Percentiles rank a stretch among this genome's conserved stretches.
phyloP scores from a whole-genome alignment of 2,888 invertebrate species.

The Metopia argyrocephala region DNA sequence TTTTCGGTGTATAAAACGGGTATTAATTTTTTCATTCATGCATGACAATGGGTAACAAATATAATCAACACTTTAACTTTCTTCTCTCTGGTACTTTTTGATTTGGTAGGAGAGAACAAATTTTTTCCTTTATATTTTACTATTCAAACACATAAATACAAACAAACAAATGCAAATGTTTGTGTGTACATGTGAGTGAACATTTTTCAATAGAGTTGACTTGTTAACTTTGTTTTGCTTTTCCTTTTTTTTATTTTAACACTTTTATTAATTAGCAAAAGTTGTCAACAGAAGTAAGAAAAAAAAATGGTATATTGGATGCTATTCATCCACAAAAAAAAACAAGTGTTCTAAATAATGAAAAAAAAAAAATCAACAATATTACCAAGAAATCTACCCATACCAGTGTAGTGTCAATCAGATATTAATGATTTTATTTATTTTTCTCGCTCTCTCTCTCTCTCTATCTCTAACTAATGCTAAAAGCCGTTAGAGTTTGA shows the following conservation, averaged over 20 bases:
- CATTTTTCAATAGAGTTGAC: constrained; percentile 9
- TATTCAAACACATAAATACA: no score
- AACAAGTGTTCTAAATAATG: background rate
- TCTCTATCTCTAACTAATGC: no score
- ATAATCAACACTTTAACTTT: no score
- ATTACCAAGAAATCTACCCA: no score
- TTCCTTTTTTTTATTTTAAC: constrained; percentile 8
- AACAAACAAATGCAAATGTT: background rate
- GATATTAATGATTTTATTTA: no score
- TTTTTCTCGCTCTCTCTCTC: no score
- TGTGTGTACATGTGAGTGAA: background rate
- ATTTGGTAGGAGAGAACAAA: no score
- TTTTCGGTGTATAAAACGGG: background rate
- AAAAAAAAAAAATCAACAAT: no score
- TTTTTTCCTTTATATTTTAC: no score
- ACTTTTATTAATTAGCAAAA: constrained; percentile 47
- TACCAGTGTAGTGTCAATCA: no score
- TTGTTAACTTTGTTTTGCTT: constrained; percentile 15
- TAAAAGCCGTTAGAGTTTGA: no score
- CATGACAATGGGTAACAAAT: background rate
- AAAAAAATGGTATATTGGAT: constrained; percentile 17
- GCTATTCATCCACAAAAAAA: background rate
- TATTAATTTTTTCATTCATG: constrained; percentile 10
- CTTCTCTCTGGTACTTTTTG: background rate
- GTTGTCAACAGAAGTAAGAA: no score